Base-by-base conservation (phyloP, 2,888 invertebrate species). In the Dryobotodes eremita region DNA sequence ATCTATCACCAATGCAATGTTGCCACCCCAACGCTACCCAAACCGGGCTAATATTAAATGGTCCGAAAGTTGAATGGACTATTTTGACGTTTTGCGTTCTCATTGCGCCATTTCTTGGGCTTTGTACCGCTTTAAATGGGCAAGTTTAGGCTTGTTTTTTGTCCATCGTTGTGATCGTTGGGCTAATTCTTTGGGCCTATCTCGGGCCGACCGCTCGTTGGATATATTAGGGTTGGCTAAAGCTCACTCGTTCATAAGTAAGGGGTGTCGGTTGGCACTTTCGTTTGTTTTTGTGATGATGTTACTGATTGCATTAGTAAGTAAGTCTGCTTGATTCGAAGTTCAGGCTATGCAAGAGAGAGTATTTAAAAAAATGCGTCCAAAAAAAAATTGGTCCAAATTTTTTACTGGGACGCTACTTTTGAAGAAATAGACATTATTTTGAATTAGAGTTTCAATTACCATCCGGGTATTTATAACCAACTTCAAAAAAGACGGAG, bases 101-200 rank as follows among this genome's bases (percentile, higher is more conserved):
- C 74, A 69, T 71, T 50, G 42, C n/a, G 42, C 68, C 69, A 79
- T 87, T 86, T 86, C 88, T 88, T 88, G 78, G 71, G 82, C 80
- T 83, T 82, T 80, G 78, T 77, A 80, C 75, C 71, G 83, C 74
- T 75, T 65, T 71, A 79, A 83, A 88, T 78, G 83, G 76, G n/a
- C 75, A 77, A 86, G 75, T 83, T 86, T 77, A 57, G 80, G 71
- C 79, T 76, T 89, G 89, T 89, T 89, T 88, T 88, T 89, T 88
- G 86, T 76, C 73, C 78, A 59, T 68, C 71, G 73, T 83, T 89
- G 88, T 89, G 85, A 89, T 83, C 85, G 80, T 84, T 77, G 46
- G 61, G 82, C 79, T 88, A 88, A 88, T 88, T 87, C 86, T 87
- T 78, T 79, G 86, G 85, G 85, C 80, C 86, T 88, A 89, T 88